A percentile compares a stretch with the other conserved stretches of the same genome.
Evolutionary conservation across 2,888 invertebrate genomes (phyloP).

Genomic region (Xylophagus ater): DNA sequence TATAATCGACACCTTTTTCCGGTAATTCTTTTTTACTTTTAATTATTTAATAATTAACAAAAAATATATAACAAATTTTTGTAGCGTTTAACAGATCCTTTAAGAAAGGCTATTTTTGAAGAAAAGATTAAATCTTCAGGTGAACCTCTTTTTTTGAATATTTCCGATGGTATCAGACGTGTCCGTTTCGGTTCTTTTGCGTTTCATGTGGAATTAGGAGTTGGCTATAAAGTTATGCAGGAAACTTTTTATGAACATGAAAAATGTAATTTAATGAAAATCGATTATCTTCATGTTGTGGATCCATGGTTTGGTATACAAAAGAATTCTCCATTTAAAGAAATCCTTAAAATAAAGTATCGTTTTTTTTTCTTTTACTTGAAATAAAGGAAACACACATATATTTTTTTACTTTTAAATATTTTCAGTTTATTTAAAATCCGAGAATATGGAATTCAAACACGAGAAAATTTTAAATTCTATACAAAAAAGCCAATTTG

Average conservation of each 20-base stretch:
- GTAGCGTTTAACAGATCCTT: slow-evolving; percentile 32
- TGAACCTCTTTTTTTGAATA: slow-evolving; percentile 38
- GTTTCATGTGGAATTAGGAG: slow-evolving; percentile 19
- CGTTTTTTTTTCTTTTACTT: background rate
- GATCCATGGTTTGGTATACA: slow-evolving; percentile 31
- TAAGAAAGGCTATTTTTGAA: slow-evolving; percentile 42
- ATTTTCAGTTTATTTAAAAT: slow-evolving; percentile 35
- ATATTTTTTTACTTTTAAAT: background rate
- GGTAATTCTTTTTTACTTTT: background rate
- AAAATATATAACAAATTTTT: background rate
- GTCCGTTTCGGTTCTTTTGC: slow-evolving; percentile 31
- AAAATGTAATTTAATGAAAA: slow-evolving; percentile 23
- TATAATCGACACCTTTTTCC: slow-evolving; percentile 54
- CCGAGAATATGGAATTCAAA: slow-evolving; percentile 41
- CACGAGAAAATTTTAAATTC: slow-evolving; percentile 36
- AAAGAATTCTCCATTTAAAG: slow-evolving; percentile 33
- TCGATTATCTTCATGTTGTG: slow-evolving; percentile 27
- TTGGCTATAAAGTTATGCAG: slow-evolving; percentile 19
- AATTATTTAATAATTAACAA: background rate
- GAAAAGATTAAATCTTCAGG: slow-evolving; percentile 43
- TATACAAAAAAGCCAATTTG: slow-evolving; percentile 43
- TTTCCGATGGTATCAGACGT: slow-evolving; percentile 41
- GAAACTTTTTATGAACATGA: slow-evolving; percentile 23
- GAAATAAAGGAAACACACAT: background rate
- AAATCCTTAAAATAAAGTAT: slow-evolving; percentile 37